Evolutionary conservation across 2,113 vertebrate genomes (phyloP).

Genomic region (Rhombomys opimus): DNA sequence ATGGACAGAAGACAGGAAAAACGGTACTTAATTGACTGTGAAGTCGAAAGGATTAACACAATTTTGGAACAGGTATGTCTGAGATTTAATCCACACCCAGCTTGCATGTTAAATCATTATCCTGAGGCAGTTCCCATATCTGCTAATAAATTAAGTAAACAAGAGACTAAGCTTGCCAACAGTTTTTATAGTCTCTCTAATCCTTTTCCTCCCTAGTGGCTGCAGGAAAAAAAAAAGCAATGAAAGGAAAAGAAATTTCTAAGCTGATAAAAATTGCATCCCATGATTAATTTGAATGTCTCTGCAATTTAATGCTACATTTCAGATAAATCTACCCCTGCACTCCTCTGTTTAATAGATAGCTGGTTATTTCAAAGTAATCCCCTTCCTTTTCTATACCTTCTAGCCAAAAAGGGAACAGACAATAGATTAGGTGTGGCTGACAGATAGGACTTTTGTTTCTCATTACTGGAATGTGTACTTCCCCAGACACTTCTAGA

Average conservation of each 20-base stretch:
- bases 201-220: conserved; percentile 30
- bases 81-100: conserved; percentile 54
- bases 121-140: conserved; percentile 52
- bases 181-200: conserved; percentile 62
- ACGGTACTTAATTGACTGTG: conserved; percentile 97
- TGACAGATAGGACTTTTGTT: conserved; percentile 1
- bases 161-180: conserved; percentile 58
- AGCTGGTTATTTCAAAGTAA: conserved; percentile 60
- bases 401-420: background rate
- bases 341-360: conserved; percentile 26
- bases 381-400: conserved; percentile 3
- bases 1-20: conserved; percentile 99
- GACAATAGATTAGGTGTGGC: conserved; percentile 8
- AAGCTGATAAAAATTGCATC: conserved; percentile 52
- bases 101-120: conserved; percentile 60
- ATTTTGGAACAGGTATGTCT: conserved; percentile 96
- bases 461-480: background rate
- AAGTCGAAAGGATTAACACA: conserved; percentile 97
- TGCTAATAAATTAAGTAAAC: conserved; percentile 73
- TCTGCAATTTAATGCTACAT: conserved; percentile 54
- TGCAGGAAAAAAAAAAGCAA: background rate
- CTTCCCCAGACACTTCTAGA: conserved; percentile 11
- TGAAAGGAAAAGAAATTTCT: conserved; percentile 22
- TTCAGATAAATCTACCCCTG: conserved; percentile 59
- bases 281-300: conserved; percentile 62